Base-by-base conservation (phyloP, 1,140 invertebrate genomes). In the Teleopsis dalmanni region DNA sequence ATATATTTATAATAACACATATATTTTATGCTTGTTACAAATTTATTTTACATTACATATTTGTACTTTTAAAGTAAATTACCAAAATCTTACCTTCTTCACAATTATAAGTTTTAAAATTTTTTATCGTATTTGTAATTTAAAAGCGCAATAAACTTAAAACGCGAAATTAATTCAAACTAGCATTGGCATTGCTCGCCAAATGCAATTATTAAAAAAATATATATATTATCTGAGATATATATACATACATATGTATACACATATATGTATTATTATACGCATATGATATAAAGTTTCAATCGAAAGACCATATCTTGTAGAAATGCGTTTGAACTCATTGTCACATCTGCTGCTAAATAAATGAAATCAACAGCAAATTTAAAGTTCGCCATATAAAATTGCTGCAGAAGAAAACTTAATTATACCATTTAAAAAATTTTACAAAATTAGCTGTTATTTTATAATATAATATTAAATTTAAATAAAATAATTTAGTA, bases 381-480 rank as follows among this genome's bases (percentile, higher is more conserved):
- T 41, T 40, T 34, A 40, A 51, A 43, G 46, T 36, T 43, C 50
- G 55, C 51, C 58, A 55, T 49, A 60, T 59, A 58, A 60, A 64
- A 46, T 55, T 60, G 64, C 64, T 67, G 64, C 54, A 67, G 64
- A 67, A 59, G 67, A 67, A 67, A 67, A 67, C 64, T 67, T 67
- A 56, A 59, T 60, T 57, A 55, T 65, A 40, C 43, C 46, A 48
- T 41, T 46, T 34, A 38, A 40, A 36, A 29, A 51, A 45, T 26
- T 51, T 51, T 33, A 37, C 48, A 50, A 50, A 36, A 35, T 4
- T 7, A 34, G 25, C 35, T 9, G 13, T 35, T 18, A 31, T 37
- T 31, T 25, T 33, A 26, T 21, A 26, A 19, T 27, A 23, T 22
- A 21, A 18, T 27, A 18, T 44, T 50, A 18, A 14, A 40, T 26